phyloP scores from a whole-genome alignment of 2,797 vertebrate species.

The Helarctos malayanus region DNA sequence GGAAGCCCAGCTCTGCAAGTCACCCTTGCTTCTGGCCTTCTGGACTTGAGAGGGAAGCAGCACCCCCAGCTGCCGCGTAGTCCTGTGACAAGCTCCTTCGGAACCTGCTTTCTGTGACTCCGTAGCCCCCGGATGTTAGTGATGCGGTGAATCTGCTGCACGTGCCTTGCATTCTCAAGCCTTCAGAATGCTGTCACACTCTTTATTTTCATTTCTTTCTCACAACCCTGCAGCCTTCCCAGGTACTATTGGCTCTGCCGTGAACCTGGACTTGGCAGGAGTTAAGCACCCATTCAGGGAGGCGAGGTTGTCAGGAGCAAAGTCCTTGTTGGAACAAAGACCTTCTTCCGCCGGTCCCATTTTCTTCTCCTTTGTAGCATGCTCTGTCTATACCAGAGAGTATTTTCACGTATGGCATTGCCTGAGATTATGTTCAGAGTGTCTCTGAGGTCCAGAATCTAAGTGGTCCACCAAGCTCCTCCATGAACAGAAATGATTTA shows the following conservation, averaged over 20 bases:
- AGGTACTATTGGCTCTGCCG: background rate
- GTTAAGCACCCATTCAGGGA: background rate
- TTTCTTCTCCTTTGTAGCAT: background rate
- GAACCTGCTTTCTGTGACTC: background rate
- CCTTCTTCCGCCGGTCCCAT: too few species aligned
- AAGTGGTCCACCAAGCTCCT: background rate
- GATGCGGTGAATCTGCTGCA: background rate
- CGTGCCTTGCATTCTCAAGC: background rate
- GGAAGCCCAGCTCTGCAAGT: background rate
- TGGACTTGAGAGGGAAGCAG: background rate
- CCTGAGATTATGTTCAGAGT: background rate
- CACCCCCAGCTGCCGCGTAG: accelerated
- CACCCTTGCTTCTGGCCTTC: background rate
- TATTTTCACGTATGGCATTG: accelerated
- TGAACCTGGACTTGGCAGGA: background rate
- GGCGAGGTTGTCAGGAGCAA: background rate
- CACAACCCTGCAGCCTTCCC: background rate
- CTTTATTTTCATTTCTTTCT: background rate
- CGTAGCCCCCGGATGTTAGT: background rate
- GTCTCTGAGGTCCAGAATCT: background rate
- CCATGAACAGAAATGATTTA: background rate
- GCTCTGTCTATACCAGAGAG: background rate
- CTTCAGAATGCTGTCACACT: background rate
- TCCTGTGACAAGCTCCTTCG: background rate
- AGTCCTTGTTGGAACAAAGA: background rate